Evolutionary conservation across 2,113 vertebrate genomes (phyloP).

Genomic region (Nibea coibor): DNA sequence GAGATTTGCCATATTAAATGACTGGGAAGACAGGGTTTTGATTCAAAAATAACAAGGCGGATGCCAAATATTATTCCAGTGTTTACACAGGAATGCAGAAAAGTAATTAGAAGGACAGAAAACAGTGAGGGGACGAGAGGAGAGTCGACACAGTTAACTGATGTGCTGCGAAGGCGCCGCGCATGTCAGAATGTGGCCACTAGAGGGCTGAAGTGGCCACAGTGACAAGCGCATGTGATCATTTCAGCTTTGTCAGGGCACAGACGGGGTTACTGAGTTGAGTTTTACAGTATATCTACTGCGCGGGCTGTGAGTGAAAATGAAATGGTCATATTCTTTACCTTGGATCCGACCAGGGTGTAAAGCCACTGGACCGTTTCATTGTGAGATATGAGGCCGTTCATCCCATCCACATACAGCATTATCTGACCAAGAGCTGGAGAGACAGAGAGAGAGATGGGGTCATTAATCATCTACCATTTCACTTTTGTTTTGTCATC

Average conservation of each 20-base stretch:
- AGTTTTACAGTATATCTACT: background rate
- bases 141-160: background rate
- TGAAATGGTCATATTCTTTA: constrained; percentile 72
- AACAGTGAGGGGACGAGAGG: background rate
- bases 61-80: constrained; percentile 27
- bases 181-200: constrained; percentile 45
- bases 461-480: constrained; percentile 34
- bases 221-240: background rate
- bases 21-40: constrained; percentile 7
- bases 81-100: constrained; percentile 29
- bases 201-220: constrained; percentile 67
- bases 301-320: background rate
- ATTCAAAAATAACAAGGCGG: constrained; percentile 32
- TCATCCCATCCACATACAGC: constrained; percentile 99
- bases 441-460: constrained; percentile 8
- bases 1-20: background rate
- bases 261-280: constrained; percentile 17
- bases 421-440: constrained; percentile 97
- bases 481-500: background rate
- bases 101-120: constrained; percentile 42
- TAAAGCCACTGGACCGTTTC: constrained; percentile 98
- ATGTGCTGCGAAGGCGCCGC: constrained; percentile 15
- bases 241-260: constrained; percentile 16
- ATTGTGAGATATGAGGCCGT: constrained; percentile 95
- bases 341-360: constrained; percentile 95